Percentiles rank a stretch among this genome's conserved stretches.
These are phyloP conservation scores for Neodiprion fabricii DNA, from an alignment of 1,140 invertebrate genomes.

Conservation along the genomic window DNA sequence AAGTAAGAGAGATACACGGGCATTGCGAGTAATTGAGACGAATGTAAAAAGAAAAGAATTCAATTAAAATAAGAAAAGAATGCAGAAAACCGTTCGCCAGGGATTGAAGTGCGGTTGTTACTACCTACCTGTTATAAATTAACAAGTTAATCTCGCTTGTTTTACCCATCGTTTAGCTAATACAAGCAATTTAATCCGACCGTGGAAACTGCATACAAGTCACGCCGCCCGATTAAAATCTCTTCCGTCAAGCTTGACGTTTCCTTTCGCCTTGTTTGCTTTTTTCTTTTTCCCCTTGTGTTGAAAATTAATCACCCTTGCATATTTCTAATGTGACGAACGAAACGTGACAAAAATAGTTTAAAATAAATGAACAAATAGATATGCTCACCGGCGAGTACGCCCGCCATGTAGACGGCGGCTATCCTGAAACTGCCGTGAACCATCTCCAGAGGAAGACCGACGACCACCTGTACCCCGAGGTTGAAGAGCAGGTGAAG, in stretches of 20 bases:
- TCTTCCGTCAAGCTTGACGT: too few relatives aligned
- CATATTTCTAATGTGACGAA: constrained; percentile 1
- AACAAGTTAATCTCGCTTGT: too few relatives aligned
- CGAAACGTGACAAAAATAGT: constrained; percentile 15
- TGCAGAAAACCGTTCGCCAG: not conserved
- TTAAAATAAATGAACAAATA: not conserved
- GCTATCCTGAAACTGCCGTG: constrained; percentile 89
- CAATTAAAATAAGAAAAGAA: not conserved
- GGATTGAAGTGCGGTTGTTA: not conserved
- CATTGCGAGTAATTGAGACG: not conserved
- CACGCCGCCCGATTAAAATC: constrained; percentile 19
- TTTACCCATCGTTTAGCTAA: too few relatives aligned
- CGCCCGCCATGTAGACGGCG: constrained; percentile 92
- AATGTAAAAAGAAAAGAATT: not conserved
- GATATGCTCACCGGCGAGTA: constrained; percentile 76
- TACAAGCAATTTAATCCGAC: too few relatives aligned
- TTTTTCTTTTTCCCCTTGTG: too few relatives aligned
- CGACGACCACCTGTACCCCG: constrained; percentile 88
- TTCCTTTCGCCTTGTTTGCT: too few relatives aligned
- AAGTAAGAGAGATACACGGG: not conserved
- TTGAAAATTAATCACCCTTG: too few relatives aligned
- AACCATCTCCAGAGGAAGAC: constrained; percentile 96
- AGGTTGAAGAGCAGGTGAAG: constrained; percentile 95
- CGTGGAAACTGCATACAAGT: not conserved
- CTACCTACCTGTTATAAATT: too few relatives aligned